phyloP scores from a whole-genome alignment of 2,797 vertebrate genomes.

The Garrulus glandarius region DNA sequence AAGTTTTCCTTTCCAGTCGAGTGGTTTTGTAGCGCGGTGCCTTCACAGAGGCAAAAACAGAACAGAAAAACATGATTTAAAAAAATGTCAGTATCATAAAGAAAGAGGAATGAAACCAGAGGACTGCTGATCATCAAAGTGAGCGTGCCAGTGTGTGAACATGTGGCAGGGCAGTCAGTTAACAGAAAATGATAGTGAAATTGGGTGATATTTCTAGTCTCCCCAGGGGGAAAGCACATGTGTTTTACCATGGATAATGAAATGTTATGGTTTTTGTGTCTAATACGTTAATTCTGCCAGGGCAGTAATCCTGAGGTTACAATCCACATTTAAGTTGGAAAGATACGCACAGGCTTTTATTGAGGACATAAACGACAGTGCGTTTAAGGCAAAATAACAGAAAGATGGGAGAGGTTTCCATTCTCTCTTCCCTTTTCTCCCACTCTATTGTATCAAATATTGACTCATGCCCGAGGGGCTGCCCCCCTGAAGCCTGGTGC shows the following conservation, averaged over 20 bases:
- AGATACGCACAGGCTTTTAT: conserved; percentile 1
- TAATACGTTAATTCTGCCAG: conserved; percentile 19
- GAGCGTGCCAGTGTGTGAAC: neutral
- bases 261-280: conserved; percentile 25
- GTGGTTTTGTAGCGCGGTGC: neutral
- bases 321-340: conserved; percentile 19
- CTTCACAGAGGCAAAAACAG: neutral
- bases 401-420: neutral
- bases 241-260: conserved; percentile 16
- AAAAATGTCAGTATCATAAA: neutral
- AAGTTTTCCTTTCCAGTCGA: neutral
- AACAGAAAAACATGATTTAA: neutral
- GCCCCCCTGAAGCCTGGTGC: neutral
- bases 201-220: conserved; percentile 21
- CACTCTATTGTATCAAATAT: neutral
- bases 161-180: neutral
- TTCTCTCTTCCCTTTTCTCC: neutral
- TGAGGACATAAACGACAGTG: neutral
- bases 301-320: conserved; percentile 2
- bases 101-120: neutral
- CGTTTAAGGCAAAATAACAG: neutral
- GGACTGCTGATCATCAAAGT: neutral
- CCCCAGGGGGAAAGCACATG: neutral
- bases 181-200: neutral
- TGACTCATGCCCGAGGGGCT: neutral